Conservation (phyloP, 2,888 invertebrate species). For the Oligia fasciuncula region DNA sequence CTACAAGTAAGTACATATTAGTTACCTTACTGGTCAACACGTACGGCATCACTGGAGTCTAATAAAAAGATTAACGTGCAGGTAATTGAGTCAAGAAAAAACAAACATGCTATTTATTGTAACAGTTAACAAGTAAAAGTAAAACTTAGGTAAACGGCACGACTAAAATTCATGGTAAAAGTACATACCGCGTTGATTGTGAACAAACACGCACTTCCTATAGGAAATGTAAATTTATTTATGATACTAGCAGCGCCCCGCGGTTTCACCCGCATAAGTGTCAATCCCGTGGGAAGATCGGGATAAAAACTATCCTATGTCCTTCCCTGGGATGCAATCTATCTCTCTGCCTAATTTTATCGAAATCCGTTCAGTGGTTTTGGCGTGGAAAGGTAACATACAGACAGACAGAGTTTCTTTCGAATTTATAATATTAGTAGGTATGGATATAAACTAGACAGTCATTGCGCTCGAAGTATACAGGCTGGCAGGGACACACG, state of each 20-base stretch:
- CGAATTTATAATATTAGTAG: too few species aligned
- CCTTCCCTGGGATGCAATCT: too few species aligned
- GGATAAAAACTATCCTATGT: too few species aligned
- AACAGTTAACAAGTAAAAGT: conserved; percentile 23
- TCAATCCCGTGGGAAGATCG: too few species aligned
- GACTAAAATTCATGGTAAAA: conserved; percentile 41
- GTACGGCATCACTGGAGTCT: neutral
- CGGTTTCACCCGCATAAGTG: too few species aligned
- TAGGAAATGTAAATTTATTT: conserved; percentile 64
- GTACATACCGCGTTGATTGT: conserved; percentile 30
- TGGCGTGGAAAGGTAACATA: too few species aligned
- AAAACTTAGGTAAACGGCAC: conserved; percentile 28
- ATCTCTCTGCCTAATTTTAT: too few species aligned
- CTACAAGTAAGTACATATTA: neutral
- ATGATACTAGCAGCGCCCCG: neutral
- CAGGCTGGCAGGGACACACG: neutral
- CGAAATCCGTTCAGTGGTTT: too few species aligned
- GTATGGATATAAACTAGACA: neutral
- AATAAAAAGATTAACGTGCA: conserved; percentile 40
- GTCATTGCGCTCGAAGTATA: neutral
- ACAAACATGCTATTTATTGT: conserved; percentile 39
- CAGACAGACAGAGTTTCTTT: too few species aligned
- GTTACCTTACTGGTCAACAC: neutral
- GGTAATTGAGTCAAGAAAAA: conserved; percentile 51
- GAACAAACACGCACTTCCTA: conserved; percentile 64